A percentile compares a stretch with the other conserved stretches of the same genome.
These are phyloP conservation scores for honey bee (Apis mellifera) DNA, from an alignment of 1,140 invertebrate genomes.

Conservation along the genomic window DNA sequence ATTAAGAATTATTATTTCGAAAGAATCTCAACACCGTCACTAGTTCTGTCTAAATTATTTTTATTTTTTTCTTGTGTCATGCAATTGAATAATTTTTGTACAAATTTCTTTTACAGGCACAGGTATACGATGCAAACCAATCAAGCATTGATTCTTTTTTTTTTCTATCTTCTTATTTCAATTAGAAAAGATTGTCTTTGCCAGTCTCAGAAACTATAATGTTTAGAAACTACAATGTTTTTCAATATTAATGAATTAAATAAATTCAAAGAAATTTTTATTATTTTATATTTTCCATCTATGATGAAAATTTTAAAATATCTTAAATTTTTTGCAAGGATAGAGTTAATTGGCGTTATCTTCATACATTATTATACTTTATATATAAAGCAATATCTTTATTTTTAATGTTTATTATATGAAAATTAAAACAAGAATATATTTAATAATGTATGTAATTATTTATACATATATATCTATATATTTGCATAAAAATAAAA, in stretches of 20 bases:
- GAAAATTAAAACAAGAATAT: not conserved
- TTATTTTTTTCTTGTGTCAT: not conserved
- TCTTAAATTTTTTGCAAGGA: not conserved
- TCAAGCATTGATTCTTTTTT: conserved; percentile 22
- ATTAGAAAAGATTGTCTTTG: not conserved
- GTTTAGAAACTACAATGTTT: not conserved
- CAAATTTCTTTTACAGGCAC: not conserved
- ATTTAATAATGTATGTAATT: not conserved
- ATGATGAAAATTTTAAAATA: not conserved
- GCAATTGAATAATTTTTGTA: not conserved
- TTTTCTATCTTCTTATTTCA: not conserved
- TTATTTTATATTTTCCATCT: too few relatives aligned
- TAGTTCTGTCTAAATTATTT: not conserved
- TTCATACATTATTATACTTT: not conserved
- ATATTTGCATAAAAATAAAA: not conserved
- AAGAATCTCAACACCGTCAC: not conserved
- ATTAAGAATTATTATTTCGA: not conserved
- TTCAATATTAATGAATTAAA: not conserved
- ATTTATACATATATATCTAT: not conserved
- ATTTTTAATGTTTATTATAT: not conserved
- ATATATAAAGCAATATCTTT: not conserved
- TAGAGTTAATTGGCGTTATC: not conserved
- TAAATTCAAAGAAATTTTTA: not conserved
- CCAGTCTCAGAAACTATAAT: too few relatives aligned
- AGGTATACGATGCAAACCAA: not conserved